Base-by-base conservation (phyloP, 2,797 vertebrate species). In the Clarias fuscus region DNA sequence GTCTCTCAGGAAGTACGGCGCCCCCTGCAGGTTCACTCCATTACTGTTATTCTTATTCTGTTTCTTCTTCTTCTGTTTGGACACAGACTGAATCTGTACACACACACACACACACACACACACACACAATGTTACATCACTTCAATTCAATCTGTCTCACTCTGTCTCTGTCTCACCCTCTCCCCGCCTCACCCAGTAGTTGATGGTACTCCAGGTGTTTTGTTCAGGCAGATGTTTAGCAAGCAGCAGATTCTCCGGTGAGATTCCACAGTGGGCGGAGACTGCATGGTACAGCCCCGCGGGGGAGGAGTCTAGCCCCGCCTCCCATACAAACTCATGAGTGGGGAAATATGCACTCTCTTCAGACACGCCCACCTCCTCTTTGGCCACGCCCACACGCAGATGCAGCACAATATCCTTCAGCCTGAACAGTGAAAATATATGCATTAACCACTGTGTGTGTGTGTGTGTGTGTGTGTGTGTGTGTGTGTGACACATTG, bases 181-280 rank as follows among this genome's bases (percentile, higher is more conserved):
- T 11, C 6, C 27, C 15, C 30, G 1, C 13, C 64, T 56, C 93
- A 99, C 98, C 98, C 95, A 98, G 93, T 93, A 96, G 27, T 96
- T 95, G 88, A 97, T 94, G 48, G 95, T 95, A 79, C 97, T 96
- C 98, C 98, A 99, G 84, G 93, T 94, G 91, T 96, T 96, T 92
- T 95, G 97, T 53, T 97, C 97, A 2, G 96, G 95, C 78, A 96
- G 96, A 91, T 97, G 95, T 91, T 98, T 99, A 93, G 98, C 98
- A 88, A 99, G 93, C 90, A 97, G 96, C 84, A 96, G 93, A 77
- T 96, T 96, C 88, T 98, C 97, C 0, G 95, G 93, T 1, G 96
- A 95, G 80, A 98, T 93, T 84, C 94, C 93, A 8, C 93, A 99
- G 85, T 93, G 92, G 58, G 93, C 83, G 67, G 97, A 96, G 88